Evolutionary conservation across 2,113 vertebrate species (phyloP).

Genomic region (Daboia siamensis): DNA sequence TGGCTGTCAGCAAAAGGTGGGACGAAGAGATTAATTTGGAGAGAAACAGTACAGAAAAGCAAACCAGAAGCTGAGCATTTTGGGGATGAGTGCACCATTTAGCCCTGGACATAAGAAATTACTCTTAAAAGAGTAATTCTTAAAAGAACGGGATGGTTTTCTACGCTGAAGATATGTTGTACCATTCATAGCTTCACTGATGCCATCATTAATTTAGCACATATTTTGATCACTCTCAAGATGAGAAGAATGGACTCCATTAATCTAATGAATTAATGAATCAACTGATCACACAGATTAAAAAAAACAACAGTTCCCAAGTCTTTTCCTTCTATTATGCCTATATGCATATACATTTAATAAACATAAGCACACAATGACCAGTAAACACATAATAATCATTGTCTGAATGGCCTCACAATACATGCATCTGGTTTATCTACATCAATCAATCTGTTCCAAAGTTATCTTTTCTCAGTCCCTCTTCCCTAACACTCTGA

Average conservation of each 20-base stretch:
- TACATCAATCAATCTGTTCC: not conserved
- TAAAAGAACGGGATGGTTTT: not conserved
- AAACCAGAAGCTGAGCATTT: not conserved
- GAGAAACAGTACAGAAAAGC: not conserved
- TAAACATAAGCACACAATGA: not conserved
- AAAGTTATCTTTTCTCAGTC: not conserved
- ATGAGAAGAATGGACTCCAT: not conserved
- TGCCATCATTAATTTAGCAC: not conserved
- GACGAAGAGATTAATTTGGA: no score
- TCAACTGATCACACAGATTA: not conserved
- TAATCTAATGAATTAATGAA: not conserved
- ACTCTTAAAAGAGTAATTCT: not conserved
- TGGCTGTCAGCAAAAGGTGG: not conserved
- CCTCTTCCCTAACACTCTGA: not conserved
- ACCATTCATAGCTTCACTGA: not conserved
- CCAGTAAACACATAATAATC: not conserved
- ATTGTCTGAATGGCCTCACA: not conserved
- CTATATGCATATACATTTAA: not conserved
- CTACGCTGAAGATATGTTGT: not conserved
- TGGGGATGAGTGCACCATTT: not conserved
- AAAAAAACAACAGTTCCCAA: not conserved
- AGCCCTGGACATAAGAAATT: not conserved
- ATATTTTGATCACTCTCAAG: not conserved
- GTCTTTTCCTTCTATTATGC: not conserved
- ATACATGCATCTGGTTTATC: not conserved